phyloP scores from a whole-genome alignment of 2,113 vertebrate genomes.

The Morone chrysops region DNA sequence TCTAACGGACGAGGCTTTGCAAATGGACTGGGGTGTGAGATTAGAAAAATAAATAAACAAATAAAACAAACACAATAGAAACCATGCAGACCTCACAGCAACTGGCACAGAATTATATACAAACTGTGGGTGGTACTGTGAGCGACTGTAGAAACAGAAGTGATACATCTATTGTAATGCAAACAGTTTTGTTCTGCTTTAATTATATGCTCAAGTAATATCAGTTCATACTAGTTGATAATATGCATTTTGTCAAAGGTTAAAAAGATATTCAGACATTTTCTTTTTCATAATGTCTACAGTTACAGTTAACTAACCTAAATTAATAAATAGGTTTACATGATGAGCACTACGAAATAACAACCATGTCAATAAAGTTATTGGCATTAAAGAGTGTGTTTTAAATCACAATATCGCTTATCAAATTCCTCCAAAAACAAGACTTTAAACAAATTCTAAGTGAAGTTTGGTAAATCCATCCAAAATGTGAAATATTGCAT shows the following conservation, averaged over 20 bases:
- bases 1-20: neutral
- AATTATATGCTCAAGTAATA: slow-evolving; percentile 57
- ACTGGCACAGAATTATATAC: slow-evolving; percentile 47
- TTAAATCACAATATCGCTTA: slow-evolving; percentile 4
- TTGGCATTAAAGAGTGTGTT: slow-evolving; percentile 2
- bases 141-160: slow-evolving; percentile 51
- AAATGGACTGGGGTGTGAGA: neutral
- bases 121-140: slow-evolving; percentile 43
- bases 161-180: slow-evolving; percentile 32
- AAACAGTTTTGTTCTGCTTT: slow-evolving; percentile 49
- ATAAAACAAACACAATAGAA: slow-evolving; percentile 34
- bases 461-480: slow-evolving; percentile 23
- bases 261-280: slow-evolving; percentile 31
- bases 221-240: slow-evolving; percentile 49
- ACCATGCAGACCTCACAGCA: slow-evolving; percentile 61
- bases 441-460: slow-evolving; percentile 17
- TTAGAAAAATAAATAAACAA: slow-evolving; percentile 12
- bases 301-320: slow-evolving; percentile 60
- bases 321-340: slow-evolving; percentile 58
- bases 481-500: slow-evolving; percentile 54
- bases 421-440: slow-evolving; percentile 19
- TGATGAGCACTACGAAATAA: slow-evolving; percentile 47
- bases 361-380: slow-evolving; percentile 17
- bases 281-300: slow-evolving; percentile 39
- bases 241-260: slow-evolving; percentile 45